phyloP scores from a whole-genome alignment of 1,140 invertebrate genomes.

The Sycobia sp. region DNA sequence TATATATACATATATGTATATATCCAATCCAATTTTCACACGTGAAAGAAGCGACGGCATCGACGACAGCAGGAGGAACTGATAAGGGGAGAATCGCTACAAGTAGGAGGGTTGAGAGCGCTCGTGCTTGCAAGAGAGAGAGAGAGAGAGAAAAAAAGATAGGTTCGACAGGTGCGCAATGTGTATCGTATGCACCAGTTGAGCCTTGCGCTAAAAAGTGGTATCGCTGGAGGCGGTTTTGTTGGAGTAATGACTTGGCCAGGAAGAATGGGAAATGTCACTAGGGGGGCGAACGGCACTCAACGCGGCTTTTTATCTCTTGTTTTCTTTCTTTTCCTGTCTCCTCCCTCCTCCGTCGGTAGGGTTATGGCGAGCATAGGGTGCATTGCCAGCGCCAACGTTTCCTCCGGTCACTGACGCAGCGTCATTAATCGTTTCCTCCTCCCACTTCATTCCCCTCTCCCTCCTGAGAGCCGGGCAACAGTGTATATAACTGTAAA shows the following conservation, averaged over 20 bases:
- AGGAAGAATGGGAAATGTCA: constrained; percentile 62
- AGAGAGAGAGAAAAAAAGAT: neutral
- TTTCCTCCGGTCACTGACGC: too few relatives aligned
- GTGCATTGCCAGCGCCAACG: too few relatives aligned
- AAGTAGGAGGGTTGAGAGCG: too few relatives aligned
- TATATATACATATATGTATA: too few relatives aligned
- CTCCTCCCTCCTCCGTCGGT: too few relatives aligned
- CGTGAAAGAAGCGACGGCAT: constrained; percentile 6
- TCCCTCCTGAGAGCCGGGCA: too few relatives aligned
- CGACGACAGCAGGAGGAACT: neutral
- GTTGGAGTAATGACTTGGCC: constrained; percentile 56
- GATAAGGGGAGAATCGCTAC: neutral
- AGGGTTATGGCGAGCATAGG: too few relatives aligned
- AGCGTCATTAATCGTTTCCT: too few relatives aligned
- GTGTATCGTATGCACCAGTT: constrained; percentile 12
- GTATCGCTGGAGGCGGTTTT: constrained; percentile 51
- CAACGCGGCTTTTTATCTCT: constrained; percentile 48
- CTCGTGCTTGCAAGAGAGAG: too few relatives aligned
- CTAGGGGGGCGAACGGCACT: constrained; percentile 55
- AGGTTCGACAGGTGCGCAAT: neutral
- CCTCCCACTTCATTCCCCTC: too few relatives aligned
- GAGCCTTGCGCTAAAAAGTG: constrained; percentile 41
- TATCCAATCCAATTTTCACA: too few relatives aligned
- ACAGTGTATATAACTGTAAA: too few relatives aligned
- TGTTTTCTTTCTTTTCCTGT: constrained; percentile 36